phyloP scores from a whole-genome alignment of 2,113 vertebrate genomes.

The Pygoscelis antarcticus region DNA sequence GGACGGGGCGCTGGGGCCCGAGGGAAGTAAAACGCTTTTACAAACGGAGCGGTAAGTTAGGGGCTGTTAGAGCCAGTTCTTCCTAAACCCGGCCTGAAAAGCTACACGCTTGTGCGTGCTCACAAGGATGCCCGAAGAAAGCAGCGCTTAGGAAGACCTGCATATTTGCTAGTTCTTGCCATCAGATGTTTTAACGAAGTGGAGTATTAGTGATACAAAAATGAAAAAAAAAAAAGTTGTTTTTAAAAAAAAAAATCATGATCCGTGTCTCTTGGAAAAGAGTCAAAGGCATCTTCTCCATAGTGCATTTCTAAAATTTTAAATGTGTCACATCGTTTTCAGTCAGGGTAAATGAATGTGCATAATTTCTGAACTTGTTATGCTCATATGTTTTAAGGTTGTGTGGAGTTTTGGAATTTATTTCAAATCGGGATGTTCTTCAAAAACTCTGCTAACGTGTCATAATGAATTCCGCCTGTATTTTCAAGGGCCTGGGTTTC shows the following conservation, averaged over 20 bases:
- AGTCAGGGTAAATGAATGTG: fast-evolving
- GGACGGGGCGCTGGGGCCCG: background rate
- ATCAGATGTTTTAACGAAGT: background rate
- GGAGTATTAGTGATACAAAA: background rate
- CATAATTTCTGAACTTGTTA: background rate
- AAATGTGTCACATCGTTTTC: fast-evolving
- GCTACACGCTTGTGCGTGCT: fast-evolving
- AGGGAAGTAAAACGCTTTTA: background rate
- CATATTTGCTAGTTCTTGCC: fast-evolving
- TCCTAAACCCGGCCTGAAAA: background rate
- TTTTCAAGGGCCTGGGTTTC: constrained; percentile 73
- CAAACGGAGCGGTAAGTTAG: background rate
- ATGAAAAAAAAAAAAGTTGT: fast-evolving
- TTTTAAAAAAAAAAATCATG: fast-evolving
- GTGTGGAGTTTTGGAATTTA: background rate
- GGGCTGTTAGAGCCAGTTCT: background rate
- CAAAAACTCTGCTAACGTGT: fast-evolving
- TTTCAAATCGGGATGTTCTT: fast-evolving
- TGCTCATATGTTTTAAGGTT: fast-evolving
- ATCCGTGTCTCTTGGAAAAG: background rate
- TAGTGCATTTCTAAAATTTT: background rate
- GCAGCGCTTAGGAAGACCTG: background rate
- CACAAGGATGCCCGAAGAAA: background rate
- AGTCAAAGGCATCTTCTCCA: background rate
- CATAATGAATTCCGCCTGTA: fast-evolving